Evolutionary conservation across 2,888 invertebrate genomes (phyloP).

Genomic region (Dyspetes luteomarginatus): DNA sequence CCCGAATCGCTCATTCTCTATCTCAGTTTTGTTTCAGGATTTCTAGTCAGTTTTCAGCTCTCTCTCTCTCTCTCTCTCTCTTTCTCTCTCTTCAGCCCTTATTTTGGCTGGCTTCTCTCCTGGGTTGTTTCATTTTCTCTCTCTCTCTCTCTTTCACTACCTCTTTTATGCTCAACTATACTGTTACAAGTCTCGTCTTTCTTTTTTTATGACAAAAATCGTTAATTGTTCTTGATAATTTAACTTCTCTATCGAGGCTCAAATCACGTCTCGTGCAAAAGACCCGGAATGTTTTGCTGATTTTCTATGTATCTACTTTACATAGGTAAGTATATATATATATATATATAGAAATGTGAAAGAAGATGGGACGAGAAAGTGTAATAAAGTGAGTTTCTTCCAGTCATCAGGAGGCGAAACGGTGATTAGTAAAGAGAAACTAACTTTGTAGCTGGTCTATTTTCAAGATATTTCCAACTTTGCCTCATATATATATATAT

Average conservation of each 20-base stretch:
- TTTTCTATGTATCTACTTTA: not conserved
- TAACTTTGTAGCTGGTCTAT: constrained; percentile 41
- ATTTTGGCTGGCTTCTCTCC: no score
- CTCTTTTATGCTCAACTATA: not conserved
- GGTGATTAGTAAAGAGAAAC: constrained; percentile 45
- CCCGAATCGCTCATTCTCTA: constrained; percentile 36
- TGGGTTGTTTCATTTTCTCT: not conserved
- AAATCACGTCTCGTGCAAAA: constrained; percentile 35
- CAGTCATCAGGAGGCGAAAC: constrained; percentile 17
- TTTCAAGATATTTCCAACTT: constrained; percentile 40
- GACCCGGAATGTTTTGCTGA: constrained; percentile 16
- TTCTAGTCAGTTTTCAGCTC: not conserved
- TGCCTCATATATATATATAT: constrained; percentile 12
- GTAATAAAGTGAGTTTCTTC: constrained; percentile 27
- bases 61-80: not conserved
- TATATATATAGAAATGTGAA: not conserved
- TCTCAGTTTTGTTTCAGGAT: constrained; percentile 26
- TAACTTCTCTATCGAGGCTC: constrained; percentile 17
- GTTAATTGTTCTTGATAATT: constrained; percentile 8
- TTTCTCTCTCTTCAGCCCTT: not conserved
- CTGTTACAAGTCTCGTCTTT: not conserved
- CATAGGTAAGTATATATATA: not conserved
- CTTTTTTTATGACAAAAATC: constrained; percentile 3
- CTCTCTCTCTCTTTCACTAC: not conserved
- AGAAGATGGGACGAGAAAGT: not conserved